A percentile compares a stretch with the other conserved stretches of the same genome.
phyloP scores from a whole-genome alignment of 2,888 invertebrate species.

The Mythimna lalbum region DNA sequence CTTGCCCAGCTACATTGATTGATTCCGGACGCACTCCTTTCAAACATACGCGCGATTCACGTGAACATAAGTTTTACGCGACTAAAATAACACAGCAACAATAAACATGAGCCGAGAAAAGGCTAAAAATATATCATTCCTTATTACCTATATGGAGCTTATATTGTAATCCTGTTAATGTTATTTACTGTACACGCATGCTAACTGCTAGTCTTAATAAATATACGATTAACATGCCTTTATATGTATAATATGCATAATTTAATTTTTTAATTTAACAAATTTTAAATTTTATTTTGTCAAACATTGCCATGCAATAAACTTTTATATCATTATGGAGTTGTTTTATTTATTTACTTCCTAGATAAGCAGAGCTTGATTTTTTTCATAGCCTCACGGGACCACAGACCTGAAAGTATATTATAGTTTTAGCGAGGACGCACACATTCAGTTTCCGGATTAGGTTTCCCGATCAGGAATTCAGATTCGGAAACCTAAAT shows the following conservation, averaged over 20 bases:
- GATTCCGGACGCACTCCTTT: conserved; percentile 94
- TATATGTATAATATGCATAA: conserved; percentile 71
- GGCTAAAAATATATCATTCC: conserved; percentile 72
- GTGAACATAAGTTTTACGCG: conserved; percentile 96
- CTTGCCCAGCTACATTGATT: conserved; percentile 95
- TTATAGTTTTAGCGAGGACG: no score
- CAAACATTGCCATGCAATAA: conserved; percentile 87
- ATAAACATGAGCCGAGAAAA: conserved; percentile 59
- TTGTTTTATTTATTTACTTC: conserved; percentile 56
- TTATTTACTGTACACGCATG: conserved; percentile 71
- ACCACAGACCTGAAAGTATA: no score
- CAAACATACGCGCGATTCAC: conserved; percentile 96
- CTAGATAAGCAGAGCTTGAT: neutral
- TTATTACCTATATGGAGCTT: conserved; percentile 72
- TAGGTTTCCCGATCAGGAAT: no score
- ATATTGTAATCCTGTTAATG: conserved; percentile 65
- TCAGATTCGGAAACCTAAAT: no score
- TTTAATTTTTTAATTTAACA: conserved; percentile 65
- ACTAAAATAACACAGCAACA: conserved; percentile 90
- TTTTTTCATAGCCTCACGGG: no score
- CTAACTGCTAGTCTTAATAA: conserved; percentile 83
- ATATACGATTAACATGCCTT: conserved; percentile 76
- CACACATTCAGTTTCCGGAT: no score
- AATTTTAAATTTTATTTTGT: conserved; percentile 75
- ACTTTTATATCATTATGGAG: conserved; percentile 71